These are phyloP conservation scores for Drosophila ananassae DNA, from an alignment of 1,140 invertebrate genomes.

Conservation along the genomic window DNA sequence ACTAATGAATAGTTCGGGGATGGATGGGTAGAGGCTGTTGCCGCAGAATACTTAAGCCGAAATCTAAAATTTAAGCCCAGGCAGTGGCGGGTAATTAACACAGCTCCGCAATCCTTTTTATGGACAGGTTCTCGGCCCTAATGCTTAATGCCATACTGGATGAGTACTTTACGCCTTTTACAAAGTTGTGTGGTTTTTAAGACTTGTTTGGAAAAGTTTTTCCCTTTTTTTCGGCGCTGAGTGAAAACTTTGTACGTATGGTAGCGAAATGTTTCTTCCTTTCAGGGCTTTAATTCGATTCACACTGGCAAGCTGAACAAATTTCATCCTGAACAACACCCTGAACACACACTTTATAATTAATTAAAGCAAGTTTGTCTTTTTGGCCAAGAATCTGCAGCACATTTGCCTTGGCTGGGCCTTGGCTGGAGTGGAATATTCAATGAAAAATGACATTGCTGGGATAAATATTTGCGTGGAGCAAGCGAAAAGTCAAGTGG, in stretches of 20 bases:
- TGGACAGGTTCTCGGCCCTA: conserved; percentile 9
- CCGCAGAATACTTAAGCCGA: conserved; percentile 36
- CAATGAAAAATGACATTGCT: conserved; percentile 59
- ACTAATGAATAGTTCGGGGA: conserved; percentile 45
- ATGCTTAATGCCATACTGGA: conserved; percentile 8
- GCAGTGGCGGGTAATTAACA: conserved; percentile 27
- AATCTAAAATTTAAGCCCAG: conserved; percentile 22
- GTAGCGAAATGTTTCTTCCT: conserved; percentile 1
- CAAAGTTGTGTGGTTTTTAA: conserved; percentile 53
- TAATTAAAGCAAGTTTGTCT: conserved; percentile 66
- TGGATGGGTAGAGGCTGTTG: neutral
- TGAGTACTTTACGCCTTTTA: conserved; percentile 22
- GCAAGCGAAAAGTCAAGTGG: conserved; percentile 30
- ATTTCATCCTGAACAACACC: conserved; percentile 6
- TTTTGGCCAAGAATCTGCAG: conserved; percentile 33
- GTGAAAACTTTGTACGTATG: conserved; percentile 18
- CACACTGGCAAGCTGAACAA: conserved; percentile 9
- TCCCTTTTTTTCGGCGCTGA: neutral
- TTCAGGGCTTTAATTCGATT: conserved; percentile 30
- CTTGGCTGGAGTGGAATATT: conserved; percentile 22
- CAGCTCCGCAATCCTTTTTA: conserved; percentile 21
- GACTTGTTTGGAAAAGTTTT: conserved; percentile 53
- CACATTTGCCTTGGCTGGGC: conserved; percentile 42
- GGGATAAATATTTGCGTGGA: conserved; percentile 31
- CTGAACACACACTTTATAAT: conserved; percentile 48